These are phyloP conservation scores for Leptosomus discolor DNA, from an alignment of 2,113 vertebrate species.

Conservation along the genomic window DNA sequence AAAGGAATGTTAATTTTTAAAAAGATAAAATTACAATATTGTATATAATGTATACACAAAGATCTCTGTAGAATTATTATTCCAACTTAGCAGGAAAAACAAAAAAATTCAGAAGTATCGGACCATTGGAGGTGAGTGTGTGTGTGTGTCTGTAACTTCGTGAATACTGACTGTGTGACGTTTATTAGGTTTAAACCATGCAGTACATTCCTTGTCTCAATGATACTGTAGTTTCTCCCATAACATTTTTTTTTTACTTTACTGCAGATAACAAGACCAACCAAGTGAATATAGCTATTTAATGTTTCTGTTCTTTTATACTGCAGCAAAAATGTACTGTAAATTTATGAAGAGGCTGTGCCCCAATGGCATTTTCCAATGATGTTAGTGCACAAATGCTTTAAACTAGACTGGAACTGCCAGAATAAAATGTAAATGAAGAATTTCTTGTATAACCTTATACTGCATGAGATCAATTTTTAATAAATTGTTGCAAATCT, in stretches of 20 bases:
- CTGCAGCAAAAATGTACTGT: slow-evolving; percentile 78
- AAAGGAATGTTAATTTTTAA: slow-evolving; percentile 78
- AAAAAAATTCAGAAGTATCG: slow-evolving; percentile 69
- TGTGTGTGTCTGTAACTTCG: slow-evolving; percentile 79
- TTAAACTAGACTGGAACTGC: slow-evolving; percentile 85
- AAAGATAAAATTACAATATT: slow-evolving; percentile 76
- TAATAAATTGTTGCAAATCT: slow-evolving; percentile 90
- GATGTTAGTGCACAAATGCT: slow-evolving; percentile 83
- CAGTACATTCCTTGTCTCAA: slow-evolving; percentile 80
- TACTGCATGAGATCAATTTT: slow-evolving; percentile 90
- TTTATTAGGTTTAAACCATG: slow-evolving; percentile 83
- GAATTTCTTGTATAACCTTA: slow-evolving; percentile 85
- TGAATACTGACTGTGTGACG: slow-evolving; percentile 80
- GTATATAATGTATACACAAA: slow-evolving; percentile 90
- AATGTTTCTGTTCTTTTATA: slow-evolving; percentile 82
- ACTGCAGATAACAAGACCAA: slow-evolving; percentile 78
- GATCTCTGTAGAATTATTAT: slow-evolving; percentile 88
- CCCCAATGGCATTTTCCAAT: slow-evolving; percentile 81
- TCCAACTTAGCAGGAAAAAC: slow-evolving; percentile 80
- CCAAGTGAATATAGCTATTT: slow-evolving; percentile 79
- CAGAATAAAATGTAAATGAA: slow-evolving; percentile 83
- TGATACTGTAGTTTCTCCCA: slow-evolving; percentile 76
- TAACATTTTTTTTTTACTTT: slow-evolving; percentile 73
- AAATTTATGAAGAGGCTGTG: slow-evolving; percentile 81
- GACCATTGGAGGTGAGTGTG: slow-evolving; percentile 82